phyloP scores from a whole-genome alignment of 2,888 invertebrate genomes.

The Amiota mariae region DNA sequence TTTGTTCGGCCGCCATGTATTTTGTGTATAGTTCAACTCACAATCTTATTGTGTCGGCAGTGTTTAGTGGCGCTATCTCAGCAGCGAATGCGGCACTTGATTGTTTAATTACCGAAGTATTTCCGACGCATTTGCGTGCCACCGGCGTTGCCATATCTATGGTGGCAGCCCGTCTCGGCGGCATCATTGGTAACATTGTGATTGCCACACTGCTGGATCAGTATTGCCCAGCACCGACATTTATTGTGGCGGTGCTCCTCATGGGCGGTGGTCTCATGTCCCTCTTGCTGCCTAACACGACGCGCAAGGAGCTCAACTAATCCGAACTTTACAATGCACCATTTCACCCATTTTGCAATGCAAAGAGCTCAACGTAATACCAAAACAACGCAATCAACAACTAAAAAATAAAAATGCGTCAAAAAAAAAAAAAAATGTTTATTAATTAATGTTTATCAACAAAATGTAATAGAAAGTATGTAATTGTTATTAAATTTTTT shows the following conservation, averaged over 20 bases:
- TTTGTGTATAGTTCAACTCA: constrained; percentile 88
- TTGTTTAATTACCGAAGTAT: constrained; percentile 93
- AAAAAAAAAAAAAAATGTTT: neutral
- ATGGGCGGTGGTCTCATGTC: constrained; percentile 91
- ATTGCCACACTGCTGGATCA: constrained; percentile 90
- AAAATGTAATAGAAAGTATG: neutral
- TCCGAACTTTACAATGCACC: neutral
- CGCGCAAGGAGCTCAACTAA: constrained; percentile 80
- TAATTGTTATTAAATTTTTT: neutral
- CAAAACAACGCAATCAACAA: constrained; percentile 17
- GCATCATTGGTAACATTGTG: constrained; percentile 83
- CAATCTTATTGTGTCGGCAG: constrained; percentile 87
- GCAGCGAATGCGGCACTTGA: constrained; percentile 93
- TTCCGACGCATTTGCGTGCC: constrained; percentile 91
- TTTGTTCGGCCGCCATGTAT: constrained; percentile 88
- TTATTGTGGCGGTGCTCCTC: constrained; percentile 89
- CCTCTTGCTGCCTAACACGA: constrained; percentile 91
- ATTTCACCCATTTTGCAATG: neutral
- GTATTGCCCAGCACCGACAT: constrained; percentile 93
- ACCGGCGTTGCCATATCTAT: constrained; percentile 93
- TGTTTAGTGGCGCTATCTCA: constrained; percentile 90
- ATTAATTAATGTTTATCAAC: neutral
- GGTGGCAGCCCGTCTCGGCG: constrained; percentile 91
- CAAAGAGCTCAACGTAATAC: neutral
- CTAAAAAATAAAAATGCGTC: constrained; percentile 2